Conservation (phyloP, 2,797 vertebrate species). For the Brotula barbata region DNA sequence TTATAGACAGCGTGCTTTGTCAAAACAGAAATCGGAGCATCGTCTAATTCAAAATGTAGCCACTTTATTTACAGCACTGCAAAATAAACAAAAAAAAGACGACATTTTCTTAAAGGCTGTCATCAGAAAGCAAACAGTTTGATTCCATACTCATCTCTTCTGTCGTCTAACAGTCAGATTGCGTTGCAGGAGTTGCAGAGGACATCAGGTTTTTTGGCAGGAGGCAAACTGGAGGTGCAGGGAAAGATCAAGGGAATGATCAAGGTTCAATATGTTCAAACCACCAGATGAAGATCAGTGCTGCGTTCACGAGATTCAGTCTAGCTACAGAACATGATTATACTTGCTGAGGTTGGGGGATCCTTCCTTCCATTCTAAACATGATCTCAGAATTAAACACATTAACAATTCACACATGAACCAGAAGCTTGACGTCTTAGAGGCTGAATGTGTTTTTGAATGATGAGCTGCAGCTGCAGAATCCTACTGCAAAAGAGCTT, state of each 20-base stretch:
- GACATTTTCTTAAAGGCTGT: background rate
- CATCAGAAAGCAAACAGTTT: constrained; percentile 11
- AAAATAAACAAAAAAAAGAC: background rate
- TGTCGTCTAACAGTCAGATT: constrained; percentile 4
- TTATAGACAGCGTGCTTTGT: no score
- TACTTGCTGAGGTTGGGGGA: background rate
- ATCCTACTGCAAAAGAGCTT: no score
- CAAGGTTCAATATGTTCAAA: background rate
- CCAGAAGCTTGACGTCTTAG: no score
- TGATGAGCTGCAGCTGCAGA: no score
- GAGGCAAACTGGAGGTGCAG: background rate
- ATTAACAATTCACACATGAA: no score
- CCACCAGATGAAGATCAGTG: background rate
- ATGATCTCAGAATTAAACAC: constrained; percentile 11
- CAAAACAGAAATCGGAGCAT: no score
- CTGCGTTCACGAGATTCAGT: background rate
- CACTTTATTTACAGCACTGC: no score
- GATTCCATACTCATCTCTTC: background rate
- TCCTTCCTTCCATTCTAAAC: background rate
- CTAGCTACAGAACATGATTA: background rate
- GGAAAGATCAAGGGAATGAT: constrained; percentile 1
- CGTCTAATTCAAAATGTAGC: no score
- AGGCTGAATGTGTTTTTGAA: no score
- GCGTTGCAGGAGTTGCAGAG: constrained; percentile 18
- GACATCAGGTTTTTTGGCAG: constrained; percentile 4